phyloP scores from a whole-genome alignment of 2,797 vertebrate species.

The Myripristis murdjan region DNA sequence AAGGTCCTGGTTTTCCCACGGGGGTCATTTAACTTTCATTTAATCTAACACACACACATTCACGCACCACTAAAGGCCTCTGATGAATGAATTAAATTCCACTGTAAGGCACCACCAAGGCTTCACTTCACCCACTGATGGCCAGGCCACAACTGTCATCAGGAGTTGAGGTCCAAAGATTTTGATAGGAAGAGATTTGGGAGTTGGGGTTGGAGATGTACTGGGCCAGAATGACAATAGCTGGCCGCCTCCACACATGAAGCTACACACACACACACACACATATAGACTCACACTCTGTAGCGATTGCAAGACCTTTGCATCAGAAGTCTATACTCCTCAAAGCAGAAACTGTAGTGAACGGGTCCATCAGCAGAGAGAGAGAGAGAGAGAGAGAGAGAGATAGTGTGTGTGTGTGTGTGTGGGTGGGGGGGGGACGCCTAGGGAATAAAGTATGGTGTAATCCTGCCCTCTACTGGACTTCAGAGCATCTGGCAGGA shows the following conservation, averaged over 20 bases:
- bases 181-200: slow-evolving; percentile 29
- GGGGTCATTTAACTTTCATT: slow-evolving; percentile 69
- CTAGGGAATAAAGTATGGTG: slow-evolving; percentile 27
- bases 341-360: slow-evolving; percentile 38
- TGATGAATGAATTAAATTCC: slow-evolving; percentile 42
- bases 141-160: slow-evolving; percentile 39
- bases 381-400: background rate
- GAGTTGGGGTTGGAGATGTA: slow-evolving; percentile 34
- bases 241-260: slow-evolving; percentile 1
- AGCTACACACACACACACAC: background rate
- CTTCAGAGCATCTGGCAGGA: slow-evolving; percentile 32
- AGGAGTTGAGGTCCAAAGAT: slow-evolving; percentile 33
- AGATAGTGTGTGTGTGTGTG: too few species aligned
- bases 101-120: slow-evolving; percentile 10
- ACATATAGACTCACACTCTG: background rate
- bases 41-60: slow-evolving; percentile 33
- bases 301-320: slow-evolving; percentile 45
- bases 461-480: slow-evolving; percentile 77
- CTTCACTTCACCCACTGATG: slow-evolving; percentile 33
- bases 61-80: slow-evolving; percentile 25
- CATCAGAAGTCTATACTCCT: slow-evolving; percentile 29
- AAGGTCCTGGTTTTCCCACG: slow-evolving; percentile 35
- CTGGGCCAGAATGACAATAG: slow-evolving; percentile 30
- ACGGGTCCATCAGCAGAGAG: slow-evolving; percentile 51
- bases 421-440: too few species aligned